Evolutionary conservation across 2,797 vertebrate genomes (phyloP).

Genomic region (Tarsius wallacei): DNA sequence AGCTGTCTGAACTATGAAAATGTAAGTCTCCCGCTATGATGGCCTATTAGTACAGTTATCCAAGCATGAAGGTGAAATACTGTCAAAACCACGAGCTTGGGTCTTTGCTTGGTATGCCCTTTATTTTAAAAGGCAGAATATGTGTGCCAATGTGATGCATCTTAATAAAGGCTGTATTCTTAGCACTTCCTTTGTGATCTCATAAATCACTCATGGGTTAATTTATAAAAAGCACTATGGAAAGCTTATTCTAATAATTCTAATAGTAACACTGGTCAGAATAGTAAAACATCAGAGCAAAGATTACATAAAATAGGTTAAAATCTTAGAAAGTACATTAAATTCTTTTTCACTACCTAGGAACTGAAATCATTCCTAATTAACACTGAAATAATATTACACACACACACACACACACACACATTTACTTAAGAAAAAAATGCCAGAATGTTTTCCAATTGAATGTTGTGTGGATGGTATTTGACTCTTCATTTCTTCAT

Average conservation of each 20-base stretch:
- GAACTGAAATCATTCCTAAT: background rate
- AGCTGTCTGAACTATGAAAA: background rate
- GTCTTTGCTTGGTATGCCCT: background rate
- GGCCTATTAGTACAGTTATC: conserved; percentile 41
- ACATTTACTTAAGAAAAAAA: background rate
- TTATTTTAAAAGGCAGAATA: background rate
- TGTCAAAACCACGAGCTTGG: background rate
- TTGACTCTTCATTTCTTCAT: background rate
- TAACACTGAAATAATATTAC: background rate
- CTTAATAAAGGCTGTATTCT: conserved; percentile 21
- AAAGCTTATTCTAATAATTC: conserved; percentile 47
- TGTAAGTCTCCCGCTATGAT: background rate
- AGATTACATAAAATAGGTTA: background rate
- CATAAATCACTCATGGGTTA: conserved; percentile 12
- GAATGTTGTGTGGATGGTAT: background rate
- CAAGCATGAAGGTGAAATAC: background rate
- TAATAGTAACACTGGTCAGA: background rate
- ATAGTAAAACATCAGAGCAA: background rate
- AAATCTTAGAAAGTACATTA: conserved; percentile 28
- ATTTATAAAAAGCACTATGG: conserved; percentile 13
- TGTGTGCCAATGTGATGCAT: background rate
- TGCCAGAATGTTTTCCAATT: background rate
- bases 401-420: background rate
- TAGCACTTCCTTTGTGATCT: background rate
- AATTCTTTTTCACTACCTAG: background rate